Percentiles rank a stretch among this genome's conserved stretches.
Evolutionary conservation across 2,113 vertebrate species (phyloP).

Genomic region (Mus pahari): DNA sequence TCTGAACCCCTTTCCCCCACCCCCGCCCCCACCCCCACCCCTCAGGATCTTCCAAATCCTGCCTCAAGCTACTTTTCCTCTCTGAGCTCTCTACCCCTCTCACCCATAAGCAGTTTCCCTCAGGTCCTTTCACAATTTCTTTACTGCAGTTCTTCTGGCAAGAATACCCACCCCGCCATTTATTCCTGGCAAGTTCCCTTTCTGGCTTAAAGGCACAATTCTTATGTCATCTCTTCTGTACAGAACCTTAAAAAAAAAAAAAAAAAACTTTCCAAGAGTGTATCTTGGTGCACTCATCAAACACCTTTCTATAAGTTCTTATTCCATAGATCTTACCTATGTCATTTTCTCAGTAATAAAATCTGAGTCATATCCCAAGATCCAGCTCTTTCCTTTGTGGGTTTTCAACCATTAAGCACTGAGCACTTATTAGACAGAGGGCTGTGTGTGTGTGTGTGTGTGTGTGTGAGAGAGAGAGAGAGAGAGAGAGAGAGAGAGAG

Average conservation of each 20-base stretch:
- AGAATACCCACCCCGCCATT: accelerated
- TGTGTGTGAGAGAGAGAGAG: no score
- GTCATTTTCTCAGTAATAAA: neutral
- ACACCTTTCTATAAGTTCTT: neutral
- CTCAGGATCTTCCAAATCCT: no score
- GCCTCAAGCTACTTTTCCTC: neutral
- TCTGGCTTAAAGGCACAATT: neutral
- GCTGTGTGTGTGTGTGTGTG: no score
- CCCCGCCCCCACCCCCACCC: neutral
- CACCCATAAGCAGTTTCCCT: neutral
- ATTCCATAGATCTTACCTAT: no score
- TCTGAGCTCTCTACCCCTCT: neutral
- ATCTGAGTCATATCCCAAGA: neutral
- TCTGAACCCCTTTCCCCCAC: neutral
- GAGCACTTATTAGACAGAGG: neutral
- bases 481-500: no score
- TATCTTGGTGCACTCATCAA: neutral
- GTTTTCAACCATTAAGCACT: neutral
- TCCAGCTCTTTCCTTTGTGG: neutral
- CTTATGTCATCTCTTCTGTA: neutral
- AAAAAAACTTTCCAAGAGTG: no score
- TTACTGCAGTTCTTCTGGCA: neutral
- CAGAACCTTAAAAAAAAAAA: neutral
- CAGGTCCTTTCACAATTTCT: neutral
- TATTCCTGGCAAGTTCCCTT: neutral